These are phyloP conservation scores for Telenomus remus DNA, from an alignment of 1,140 invertebrate genomes.

Conservation along the genomic window DNA sequence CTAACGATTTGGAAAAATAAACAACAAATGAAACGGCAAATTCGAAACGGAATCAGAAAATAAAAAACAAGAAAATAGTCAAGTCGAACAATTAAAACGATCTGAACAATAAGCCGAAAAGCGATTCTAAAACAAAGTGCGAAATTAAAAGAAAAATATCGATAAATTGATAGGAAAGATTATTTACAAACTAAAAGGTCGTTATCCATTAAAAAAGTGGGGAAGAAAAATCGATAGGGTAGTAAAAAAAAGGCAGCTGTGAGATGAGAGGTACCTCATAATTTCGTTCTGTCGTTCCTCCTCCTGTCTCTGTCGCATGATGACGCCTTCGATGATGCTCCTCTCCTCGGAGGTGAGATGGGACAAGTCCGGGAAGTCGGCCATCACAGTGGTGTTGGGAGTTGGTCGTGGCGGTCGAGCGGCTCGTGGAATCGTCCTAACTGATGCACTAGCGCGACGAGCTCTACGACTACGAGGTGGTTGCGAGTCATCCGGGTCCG, in stretches of 20 bases:
- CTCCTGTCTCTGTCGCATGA: slow-evolving; percentile 96
- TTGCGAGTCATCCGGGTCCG: slow-evolving; percentile 69
- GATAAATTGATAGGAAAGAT: too few species aligned
- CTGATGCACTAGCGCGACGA: slow-evolving; percentile 57
- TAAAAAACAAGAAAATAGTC: too few species aligned
- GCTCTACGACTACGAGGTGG: slow-evolving; percentile 70
- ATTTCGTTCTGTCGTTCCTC: slow-evolving; percentile 96
- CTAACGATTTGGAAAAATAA: too few species aligned
- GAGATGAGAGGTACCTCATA: slow-evolving; percentile 83
- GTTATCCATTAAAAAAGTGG: too few species aligned
- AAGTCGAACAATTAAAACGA: too few species aligned
- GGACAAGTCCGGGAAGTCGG: slow-evolving; percentile 95
- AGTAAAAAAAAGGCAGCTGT: background rate
- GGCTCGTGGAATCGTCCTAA: slow-evolving; percentile 38
- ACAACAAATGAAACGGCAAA: too few species aligned
- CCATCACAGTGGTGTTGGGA: slow-evolving; percentile 76
- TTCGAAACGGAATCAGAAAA: too few species aligned
- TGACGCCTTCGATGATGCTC: slow-evolving; percentile 96
- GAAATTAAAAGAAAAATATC: background rate
- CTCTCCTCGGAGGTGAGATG: slow-evolving; percentile 98
- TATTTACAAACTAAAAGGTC: too few species aligned
- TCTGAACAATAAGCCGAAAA: too few species aligned
- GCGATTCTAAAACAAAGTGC: background rate
- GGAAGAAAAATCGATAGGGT: background rate
- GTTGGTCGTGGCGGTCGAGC: slow-evolving; percentile 20